Conservation (phyloP, 2,797 vertebrate genomes). For the Acrocephalus scirpaceus region DNA sequence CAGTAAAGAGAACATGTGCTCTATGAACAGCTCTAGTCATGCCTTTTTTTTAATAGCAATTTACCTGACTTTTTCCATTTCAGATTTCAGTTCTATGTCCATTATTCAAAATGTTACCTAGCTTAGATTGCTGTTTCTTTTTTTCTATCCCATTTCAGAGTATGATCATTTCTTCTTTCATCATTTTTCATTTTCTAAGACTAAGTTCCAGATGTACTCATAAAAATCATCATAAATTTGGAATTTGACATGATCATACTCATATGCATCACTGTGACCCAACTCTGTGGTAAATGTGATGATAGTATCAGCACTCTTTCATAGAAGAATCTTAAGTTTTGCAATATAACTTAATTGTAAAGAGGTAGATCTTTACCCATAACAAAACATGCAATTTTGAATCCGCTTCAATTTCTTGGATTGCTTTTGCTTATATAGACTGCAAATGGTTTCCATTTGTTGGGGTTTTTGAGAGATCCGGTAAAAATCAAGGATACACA, state of each 20-base stretch:
- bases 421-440: background rate
- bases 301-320: background rate
- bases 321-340: background rate
- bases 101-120: background rate
- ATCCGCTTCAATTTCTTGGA: background rate
- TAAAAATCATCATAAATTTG: background rate
- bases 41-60: background rate
- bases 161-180: background rate
- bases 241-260: background rate
- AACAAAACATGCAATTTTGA: background rate
- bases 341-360: background rate
- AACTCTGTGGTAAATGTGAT: background rate
- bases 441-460: background rate
- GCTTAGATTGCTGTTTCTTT: background rate
- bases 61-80: background rate
- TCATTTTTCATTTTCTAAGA: background rate
- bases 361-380: background rate
- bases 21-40: background rate
- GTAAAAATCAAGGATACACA: background rate
- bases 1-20: background rate
- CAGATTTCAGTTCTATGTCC: background rate
- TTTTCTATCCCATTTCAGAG: background rate
- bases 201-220: background rate
- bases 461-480: background rate
- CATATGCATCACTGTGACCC: background rate